Evolutionary conservation across 2,888 invertebrate genomes (phyloP).

Genomic region (Folsomia manolachei): DNA sequence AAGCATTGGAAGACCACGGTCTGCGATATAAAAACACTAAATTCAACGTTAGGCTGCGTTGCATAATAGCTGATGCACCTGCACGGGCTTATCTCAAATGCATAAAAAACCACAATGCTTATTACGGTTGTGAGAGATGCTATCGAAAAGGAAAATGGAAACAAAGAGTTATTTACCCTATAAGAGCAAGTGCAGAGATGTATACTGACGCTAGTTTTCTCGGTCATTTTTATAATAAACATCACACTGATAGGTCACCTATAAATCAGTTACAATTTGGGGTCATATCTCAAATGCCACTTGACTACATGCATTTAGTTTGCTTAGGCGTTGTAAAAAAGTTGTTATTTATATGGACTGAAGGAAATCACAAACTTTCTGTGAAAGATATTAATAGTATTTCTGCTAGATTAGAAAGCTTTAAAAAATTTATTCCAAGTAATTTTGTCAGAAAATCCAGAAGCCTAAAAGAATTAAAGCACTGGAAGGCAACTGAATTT

Average conservation of each 20-base stretch:
- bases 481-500: slow-evolving; percentile 34
- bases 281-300: slow-evolving; percentile 50
- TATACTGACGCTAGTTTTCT: slow-evolving; percentile 25
- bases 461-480: slow-evolving; percentile 15
- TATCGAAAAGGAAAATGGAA: slow-evolving; percentile 21
- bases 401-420: slow-evolving; percentile 2
- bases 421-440: slow-evolving; percentile 12
- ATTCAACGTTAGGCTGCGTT: slow-evolving; percentile 15
- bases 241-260: slow-evolving; percentile 46
- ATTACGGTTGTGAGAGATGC: slow-evolving; percentile 29
- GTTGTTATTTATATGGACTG: slow-evolving; percentile 50
- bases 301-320: slow-evolving; percentile 52
- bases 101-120: slow-evolving; percentile 24
- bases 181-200: too few species aligned
- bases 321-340: slow-evolving; percentile 52
- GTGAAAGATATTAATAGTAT: slow-evolving; percentile 4
- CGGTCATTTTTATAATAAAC: slow-evolving; percentile 29
- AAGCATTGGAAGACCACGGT: neutral
- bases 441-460: slow-evolving; percentile 28
- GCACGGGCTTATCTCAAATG: slow-evolving; percentile 31
- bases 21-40: neutral
- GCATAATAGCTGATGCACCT: slow-evolving; percentile 31
- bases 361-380: slow-evolving; percentile 34
- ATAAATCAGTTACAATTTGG: slow-evolving; percentile 40
- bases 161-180: slow-evolving; percentile 11